Evolutionary conservation across 1,140 invertebrate species (phyloP).

Genomic region (Brachionus calyciflorus): DNA sequence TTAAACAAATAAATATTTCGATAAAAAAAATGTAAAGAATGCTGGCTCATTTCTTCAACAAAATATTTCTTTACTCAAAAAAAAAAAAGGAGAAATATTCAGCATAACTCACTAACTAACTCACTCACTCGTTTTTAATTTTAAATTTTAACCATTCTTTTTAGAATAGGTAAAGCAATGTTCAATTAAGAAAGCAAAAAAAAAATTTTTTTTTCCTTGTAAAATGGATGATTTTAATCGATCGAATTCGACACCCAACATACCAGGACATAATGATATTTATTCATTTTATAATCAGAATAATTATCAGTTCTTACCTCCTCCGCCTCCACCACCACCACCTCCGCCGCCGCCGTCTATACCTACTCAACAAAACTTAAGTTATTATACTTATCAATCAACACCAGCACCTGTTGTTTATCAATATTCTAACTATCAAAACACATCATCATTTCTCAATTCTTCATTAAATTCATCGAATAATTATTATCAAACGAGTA

Average conservation of each 20-base stretch:
- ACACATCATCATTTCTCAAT: neutral
- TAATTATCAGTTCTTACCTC: neutral
- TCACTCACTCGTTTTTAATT: neutral
- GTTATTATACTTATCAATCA: neutral
- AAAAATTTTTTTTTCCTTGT: neutral
- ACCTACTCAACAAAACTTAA: neutral
- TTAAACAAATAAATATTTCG: conserved; percentile 28
- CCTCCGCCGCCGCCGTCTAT: neutral
- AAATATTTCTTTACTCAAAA: neutral
- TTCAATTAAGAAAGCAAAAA: conserved; percentile 14
- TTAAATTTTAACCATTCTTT: neutral
- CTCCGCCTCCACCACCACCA: neutral
- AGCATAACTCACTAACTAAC: conserved; percentile 30
- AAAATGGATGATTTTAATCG: conserved; percentile 29
- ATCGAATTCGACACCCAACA: conserved; percentile 6
- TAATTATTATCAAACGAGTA: conserved; percentile 21
- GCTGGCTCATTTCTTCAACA: neutral
- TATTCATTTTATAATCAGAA: conserved; percentile 11
- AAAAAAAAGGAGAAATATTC: neutral
- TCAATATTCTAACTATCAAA: conserved; percentile 1
- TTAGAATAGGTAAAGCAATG: conserved; percentile 35
- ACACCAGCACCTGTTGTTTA: neutral
- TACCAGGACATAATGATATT: neutral
- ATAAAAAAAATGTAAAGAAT: conserved; percentile 40
- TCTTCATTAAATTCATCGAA: neutral